A percentile compares a stretch with the other conserved stretches of the same genome.
phyloP scores from a whole-genome alignment of 2,113 vertebrate species.

The Calidris pygmaea region DNA sequence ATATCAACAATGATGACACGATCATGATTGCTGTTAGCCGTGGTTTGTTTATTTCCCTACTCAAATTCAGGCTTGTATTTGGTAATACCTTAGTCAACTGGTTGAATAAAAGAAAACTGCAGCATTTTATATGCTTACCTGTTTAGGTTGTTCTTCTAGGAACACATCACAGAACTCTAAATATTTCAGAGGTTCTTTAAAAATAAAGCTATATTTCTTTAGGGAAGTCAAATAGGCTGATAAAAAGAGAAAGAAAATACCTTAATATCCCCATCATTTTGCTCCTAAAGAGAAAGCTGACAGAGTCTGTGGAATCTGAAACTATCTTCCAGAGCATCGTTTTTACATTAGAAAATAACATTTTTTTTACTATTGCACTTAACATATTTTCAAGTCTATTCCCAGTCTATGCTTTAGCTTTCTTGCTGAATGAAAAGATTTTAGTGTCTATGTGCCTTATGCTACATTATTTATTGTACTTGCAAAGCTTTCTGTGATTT shows the following conservation, averaged over 20 bases:
- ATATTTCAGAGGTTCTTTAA: not conserved
- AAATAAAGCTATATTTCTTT: not conserved
- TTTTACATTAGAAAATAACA: not conserved
- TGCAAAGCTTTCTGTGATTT: not conserved
- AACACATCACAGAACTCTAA: not conserved
- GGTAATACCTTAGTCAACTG: not conserved
- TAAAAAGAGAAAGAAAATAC: not conserved
- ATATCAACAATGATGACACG: not conserved
- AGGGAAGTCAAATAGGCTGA: not conserved
- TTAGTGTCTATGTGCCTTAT: not conserved
- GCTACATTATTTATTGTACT: slow-evolving; percentile 9
- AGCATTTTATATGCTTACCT: not conserved
- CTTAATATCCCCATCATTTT: not conserved
- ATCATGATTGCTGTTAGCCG: not conserved
- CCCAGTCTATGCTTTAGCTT: not conserved
- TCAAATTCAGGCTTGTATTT: not conserved
- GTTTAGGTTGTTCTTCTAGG: not conserved
- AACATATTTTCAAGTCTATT: slow-evolving; percentile 7
- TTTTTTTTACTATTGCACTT: slow-evolving; percentile 10
- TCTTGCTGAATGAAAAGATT: not conserved
- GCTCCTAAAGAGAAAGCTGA: not conserved
- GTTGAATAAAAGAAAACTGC: not conserved
- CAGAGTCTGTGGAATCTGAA: slow-evolving; percentile 17
- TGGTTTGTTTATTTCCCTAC: not conserved
- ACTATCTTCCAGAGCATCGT: not conserved